phyloP scores from a whole-genome alignment of 2,113 vertebrate genomes.

The Scolopax mira region DNA sequence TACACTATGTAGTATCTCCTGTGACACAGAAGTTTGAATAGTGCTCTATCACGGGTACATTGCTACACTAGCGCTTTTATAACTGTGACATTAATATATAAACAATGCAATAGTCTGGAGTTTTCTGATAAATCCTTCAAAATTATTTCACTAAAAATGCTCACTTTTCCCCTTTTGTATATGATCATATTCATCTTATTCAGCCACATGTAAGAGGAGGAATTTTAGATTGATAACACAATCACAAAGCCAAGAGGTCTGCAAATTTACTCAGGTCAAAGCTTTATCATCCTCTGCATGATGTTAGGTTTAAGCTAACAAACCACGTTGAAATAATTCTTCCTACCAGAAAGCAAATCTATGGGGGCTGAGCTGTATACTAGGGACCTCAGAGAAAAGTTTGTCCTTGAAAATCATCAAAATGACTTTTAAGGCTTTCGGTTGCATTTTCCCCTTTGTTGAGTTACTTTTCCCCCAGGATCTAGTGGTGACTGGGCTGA shows the following conservation, averaged over 20 bases:
- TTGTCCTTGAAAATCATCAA: background rate
- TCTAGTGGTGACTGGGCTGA: background rate
- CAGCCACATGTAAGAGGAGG: background rate
- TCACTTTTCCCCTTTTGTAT: background rate
- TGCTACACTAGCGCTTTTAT: background rate
- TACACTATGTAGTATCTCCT: background rate
- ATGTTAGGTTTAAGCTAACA: background rate
- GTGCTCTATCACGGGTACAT: rapidly evolving
- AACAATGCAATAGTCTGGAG: background rate
- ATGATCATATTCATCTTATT: background rate
- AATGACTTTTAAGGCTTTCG: background rate
- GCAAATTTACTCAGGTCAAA: background rate
- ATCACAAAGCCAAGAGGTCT: background rate
- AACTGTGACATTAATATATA: background rate
- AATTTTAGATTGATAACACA: background rate
- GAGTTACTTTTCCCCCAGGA: background rate
- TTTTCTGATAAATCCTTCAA: background rate
- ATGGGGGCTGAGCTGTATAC: background rate
- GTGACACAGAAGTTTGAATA: background rate
- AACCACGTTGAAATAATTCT: background rate
- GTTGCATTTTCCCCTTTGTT: background rate
- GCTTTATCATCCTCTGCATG: background rate
- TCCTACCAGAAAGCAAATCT: background rate
- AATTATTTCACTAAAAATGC: background rate
- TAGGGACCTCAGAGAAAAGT: background rate